These are phyloP conservation scores for Lepus oiostolus DNA, from an alignment of 2,797 vertebrate genomes.

Conservation along the genomic window DNA sequence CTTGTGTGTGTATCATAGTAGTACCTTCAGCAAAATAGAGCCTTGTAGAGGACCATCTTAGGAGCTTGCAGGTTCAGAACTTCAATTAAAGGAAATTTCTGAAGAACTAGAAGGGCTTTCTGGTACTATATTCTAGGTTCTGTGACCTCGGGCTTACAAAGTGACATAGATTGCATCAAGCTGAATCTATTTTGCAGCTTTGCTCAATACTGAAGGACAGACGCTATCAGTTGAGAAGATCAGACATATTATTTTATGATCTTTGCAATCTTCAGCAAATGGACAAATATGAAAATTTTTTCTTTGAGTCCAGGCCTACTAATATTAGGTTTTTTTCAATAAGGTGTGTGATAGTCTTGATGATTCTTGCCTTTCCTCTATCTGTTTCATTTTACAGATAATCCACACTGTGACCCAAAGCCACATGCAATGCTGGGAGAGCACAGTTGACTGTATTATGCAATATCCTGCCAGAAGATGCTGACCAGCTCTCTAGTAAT, in stretches of 20 bases:
- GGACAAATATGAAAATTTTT: slow-evolving; percentile 63
- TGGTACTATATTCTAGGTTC: slow-evolving; percentile 49
- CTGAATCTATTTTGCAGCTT: slow-evolving; percentile 65
- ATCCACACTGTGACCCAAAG: slow-evolving; percentile 78
- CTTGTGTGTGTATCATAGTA: slow-evolving; percentile 40
- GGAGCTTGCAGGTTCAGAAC: slow-evolving; percentile 53
- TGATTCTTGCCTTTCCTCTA: slow-evolving; percentile 76
- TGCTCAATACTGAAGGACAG: slow-evolving; percentile 13
- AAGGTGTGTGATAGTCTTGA: slow-evolving; percentile 76
- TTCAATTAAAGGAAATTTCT: slow-evolving; percentile 67
- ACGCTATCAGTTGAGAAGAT: slow-evolving; percentile 36
- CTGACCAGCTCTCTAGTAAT: slow-evolving; percentile 78
- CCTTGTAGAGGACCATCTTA: background rate
- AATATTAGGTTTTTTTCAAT: slow-evolving; percentile 62
- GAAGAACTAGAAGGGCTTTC: slow-evolving; percentile 47
- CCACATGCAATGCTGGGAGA: slow-evolving; percentile 72
- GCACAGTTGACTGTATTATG: slow-evolving; percentile 78
- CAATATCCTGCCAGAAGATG: slow-evolving; percentile 77
- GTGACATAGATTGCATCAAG: slow-evolving; percentile 26
- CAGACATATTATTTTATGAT: slow-evolving; percentile 57
- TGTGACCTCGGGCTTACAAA: slow-evolving; percentile 45
- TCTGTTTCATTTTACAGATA: slow-evolving; percentile 78
- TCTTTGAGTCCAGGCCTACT: slow-evolving; percentile 63
- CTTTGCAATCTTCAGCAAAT: slow-evolving; percentile 37
- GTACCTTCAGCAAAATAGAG: slow-evolving; percentile 52